phyloP scores from a whole-genome alignment of 2,888 invertebrate genomes.

The Xestia rhomboidea region DNA sequence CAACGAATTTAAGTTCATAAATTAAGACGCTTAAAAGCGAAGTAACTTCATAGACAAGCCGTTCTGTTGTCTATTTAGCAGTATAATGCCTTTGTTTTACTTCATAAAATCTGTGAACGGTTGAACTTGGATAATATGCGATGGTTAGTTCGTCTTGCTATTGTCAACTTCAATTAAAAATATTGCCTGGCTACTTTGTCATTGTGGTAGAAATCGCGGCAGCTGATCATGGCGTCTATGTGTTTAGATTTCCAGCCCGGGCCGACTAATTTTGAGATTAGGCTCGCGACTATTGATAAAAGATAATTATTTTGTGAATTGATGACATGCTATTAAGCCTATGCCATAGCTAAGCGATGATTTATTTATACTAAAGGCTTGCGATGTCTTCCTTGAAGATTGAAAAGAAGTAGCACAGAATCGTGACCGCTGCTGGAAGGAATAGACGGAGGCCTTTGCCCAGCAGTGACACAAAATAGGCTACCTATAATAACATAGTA shows the following conservation, averaged over 20 bases:
- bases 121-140: not conserved
- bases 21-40: not conserved
- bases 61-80: not conserved
- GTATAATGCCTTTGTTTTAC: not conserved
- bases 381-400: not conserved
- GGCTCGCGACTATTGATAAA: not conserved
- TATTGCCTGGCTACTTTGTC: not conserved
- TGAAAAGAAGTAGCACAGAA: too few species aligned
- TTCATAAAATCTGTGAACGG: conserved; percentile 2
- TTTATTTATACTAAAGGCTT: not conserved
- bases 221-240: too few species aligned
- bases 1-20: not conserved
- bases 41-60: not conserved
- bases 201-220: not conserved
- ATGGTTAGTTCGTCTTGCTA: not conserved
- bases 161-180: not conserved
- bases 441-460: too few species aligned
- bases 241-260: not conserved
- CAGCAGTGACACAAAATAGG: too few species aligned
- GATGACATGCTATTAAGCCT: not conserved
- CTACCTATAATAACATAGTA: too few species aligned
- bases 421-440: too few species aligned
- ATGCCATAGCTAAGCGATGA: not conserved
- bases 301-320: not conserved
- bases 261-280: not conserved